Evolutionary conservation across 1,140 invertebrate species (phyloP).

Genomic region (Zaprionus africanus): DNA sequence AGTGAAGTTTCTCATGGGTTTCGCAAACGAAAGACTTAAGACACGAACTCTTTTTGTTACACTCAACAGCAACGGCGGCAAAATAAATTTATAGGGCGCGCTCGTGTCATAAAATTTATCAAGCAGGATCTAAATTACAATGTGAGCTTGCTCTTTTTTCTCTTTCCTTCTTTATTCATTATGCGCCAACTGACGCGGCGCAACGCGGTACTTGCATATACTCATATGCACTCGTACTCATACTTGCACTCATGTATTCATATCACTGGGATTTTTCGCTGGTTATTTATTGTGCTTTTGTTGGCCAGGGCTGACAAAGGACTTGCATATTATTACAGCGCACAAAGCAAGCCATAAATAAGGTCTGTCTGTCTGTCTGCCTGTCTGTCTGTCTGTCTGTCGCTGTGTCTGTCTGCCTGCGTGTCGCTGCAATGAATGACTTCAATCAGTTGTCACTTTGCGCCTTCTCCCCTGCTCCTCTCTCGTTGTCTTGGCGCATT

Average conservation of each 20-base stretch:
- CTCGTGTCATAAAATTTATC: slow-evolving; percentile 62
- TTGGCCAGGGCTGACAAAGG: slow-evolving; percentile 29
- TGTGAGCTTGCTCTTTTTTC: slow-evolving; percentile 37
- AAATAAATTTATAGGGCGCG: slow-evolving; percentile 57
- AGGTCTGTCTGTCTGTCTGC: not conserved
- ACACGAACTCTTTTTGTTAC: slow-evolving; percentile 53
- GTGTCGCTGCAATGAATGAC: slow-evolving; percentile 36
- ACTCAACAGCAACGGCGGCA: slow-evolving; percentile 9
- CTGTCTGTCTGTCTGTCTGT: not conserved
- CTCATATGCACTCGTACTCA: not conserved
- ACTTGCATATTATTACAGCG: slow-evolving; percentile 21
- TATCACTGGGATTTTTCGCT: slow-evolving; percentile 30
- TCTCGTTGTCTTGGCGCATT: not conserved
- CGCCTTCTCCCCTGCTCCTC: not conserved
- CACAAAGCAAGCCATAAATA: slow-evolving; percentile 37
- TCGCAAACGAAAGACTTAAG: slow-evolving; percentile 70
- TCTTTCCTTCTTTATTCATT: slow-evolving; percentile 1
- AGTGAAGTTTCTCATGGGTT: slow-evolving; percentile 40
- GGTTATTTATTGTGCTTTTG: slow-evolving; percentile 31
- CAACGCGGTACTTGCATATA: slow-evolving; percentile 1
- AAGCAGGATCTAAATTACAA: slow-evolving; percentile 58
- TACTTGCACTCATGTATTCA: not conserved
- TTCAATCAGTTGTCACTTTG: slow-evolving; percentile 45
- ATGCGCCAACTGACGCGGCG: not conserved
- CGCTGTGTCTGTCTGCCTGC: slow-evolving; percentile 12